A percentile compares a stretch with the other conserved stretches of the same genome.
Evolutionary conservation across 2,888 invertebrate genomes (phyloP).

Genomic region (Pediacus dermestoides): DNA sequence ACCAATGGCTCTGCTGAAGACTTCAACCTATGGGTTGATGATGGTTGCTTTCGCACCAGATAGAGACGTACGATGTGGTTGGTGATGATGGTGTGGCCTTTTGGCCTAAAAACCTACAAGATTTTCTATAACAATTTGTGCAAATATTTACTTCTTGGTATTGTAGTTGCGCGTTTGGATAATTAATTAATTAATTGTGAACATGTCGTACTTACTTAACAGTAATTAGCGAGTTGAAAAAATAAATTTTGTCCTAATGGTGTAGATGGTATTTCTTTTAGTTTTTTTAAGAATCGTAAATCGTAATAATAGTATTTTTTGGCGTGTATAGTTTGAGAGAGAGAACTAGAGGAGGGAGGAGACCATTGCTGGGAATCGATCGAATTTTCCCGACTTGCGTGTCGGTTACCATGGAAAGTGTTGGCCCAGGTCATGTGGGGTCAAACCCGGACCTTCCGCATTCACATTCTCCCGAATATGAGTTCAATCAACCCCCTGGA

Average conservation of each 20-base stretch:
- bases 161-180: too few relatives aligned
- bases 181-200: too few relatives aligned
- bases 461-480: conserved; percentile 30
- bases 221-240: too few relatives aligned
- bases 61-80: too few relatives aligned
- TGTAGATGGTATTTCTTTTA: too few relatives aligned
- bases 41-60: conserved; percentile 35
- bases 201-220: too few relatives aligned
- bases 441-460: conserved; percentile 52
- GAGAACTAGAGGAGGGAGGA: conserved; percentile 25
- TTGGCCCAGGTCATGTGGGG: conserved; percentile 53
- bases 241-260: too few relatives aligned
- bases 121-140: conserved; percentile 26
- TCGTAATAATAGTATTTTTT: conserved; percentile 21
- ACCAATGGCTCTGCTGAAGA: too few relatives aligned
- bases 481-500: conserved; percentile 33
- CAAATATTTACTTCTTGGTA: too few relatives aligned
- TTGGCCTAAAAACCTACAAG: conserved; percentile 43
- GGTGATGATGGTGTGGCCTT: conserved; percentile 43
- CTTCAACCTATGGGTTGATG: too few relatives aligned
- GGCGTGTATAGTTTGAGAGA: conserved; percentile 17
- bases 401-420: conserved; percentile 54
- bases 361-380: conserved; percentile 42
- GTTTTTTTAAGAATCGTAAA: too few relatives aligned
- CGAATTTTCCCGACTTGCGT: conserved; percentile 49